Evolutionary conservation across 2,797 vertebrate genomes (phyloP).

Genomic region (Hyperoplus immaculatus): DNA sequence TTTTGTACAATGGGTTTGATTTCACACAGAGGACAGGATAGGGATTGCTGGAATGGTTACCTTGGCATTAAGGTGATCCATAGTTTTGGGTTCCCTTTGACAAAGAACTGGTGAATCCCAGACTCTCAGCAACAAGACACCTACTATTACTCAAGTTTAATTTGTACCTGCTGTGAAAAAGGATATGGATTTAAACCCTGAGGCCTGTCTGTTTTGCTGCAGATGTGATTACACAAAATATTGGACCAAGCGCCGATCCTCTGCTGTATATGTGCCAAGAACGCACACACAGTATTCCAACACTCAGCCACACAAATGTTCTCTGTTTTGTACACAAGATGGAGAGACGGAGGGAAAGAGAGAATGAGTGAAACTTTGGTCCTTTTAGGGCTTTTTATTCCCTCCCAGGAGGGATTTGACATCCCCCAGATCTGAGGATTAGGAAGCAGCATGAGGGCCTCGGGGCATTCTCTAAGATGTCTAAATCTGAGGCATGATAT

Average conservation of each 20-base stretch:
- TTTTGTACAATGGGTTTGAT: neutral
- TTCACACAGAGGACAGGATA: neutral
- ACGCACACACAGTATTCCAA: constrained; percentile 44
- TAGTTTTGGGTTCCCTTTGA: constrained; percentile 20
- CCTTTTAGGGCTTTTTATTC: constrained; percentile 51
- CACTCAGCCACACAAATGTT: constrained; percentile 60
- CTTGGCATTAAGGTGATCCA: neutral
- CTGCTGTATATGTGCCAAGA: constrained; percentile 42
- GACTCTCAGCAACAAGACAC: constrained; percentile 45
- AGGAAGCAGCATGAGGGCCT: constrained; percentile 42
- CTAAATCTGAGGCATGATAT: constrained; percentile 72
- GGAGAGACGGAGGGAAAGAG: constrained; percentile 10
- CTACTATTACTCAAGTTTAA: constrained; percentile 39
- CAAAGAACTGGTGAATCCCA: constrained; percentile 36
- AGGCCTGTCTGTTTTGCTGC: constrained; percentile 44
- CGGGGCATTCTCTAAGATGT: constrained; percentile 61
- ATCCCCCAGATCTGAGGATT: constrained; percentile 70
- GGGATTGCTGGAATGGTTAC: neutral
- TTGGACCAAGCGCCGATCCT: constrained; percentile 44
- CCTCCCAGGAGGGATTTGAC: constrained; percentile 58
- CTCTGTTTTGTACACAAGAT: constrained; percentile 51
- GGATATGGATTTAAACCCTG: constrained; percentile 24
- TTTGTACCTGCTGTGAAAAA: constrained; percentile 42
- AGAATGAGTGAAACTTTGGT: constrained; percentile 44
- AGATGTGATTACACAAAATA: constrained; percentile 61